Conservation (phyloP, 1,140 invertebrate species). For the Pseudomyrmex flavicornis region DNA sequence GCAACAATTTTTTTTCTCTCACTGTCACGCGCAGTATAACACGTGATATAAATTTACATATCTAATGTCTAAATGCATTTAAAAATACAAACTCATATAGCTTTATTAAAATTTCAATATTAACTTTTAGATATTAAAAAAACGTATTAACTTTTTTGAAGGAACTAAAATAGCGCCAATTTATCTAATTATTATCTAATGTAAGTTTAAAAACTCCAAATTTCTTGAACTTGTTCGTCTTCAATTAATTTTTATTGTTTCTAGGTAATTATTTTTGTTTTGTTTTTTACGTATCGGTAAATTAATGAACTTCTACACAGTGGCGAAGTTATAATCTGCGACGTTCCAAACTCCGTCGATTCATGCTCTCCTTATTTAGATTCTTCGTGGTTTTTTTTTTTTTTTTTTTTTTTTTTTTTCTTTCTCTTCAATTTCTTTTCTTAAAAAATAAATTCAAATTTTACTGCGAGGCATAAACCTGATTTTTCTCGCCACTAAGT, state of each 20-base stretch:
- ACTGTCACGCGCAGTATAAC: not conserved
- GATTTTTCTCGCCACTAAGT: not conserved
- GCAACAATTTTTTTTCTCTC: not conserved
- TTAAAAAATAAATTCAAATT: not conserved
- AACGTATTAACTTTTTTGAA: not conserved
- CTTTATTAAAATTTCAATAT: not conserved
- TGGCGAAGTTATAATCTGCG: not conserved
- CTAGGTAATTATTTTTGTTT: too few relatives aligned
- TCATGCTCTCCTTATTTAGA: not conserved
- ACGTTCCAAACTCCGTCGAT: not conserved
- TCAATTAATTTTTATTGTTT: not conserved
- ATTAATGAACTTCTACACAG: slow-evolving; percentile 1
- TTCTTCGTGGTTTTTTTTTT: not conserved
- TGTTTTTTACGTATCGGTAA: not conserved
- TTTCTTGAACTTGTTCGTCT: not conserved
- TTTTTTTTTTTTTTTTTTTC: not conserved
- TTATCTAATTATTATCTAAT: slow-evolving; percentile 5
- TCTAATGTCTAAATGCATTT: slow-evolving; percentile 27
- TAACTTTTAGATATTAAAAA: slow-evolving; percentile 17
- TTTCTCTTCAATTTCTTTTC: not conserved
- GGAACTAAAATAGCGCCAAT: not conserved
- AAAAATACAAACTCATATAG: slow-evolving; percentile 21
- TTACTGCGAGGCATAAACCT: not conserved
- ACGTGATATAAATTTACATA: slow-evolving; percentile 34
- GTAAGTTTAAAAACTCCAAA: not conserved